A percentile compares a stretch with the other conserved stretches of the same genome.
These are phyloP conservation scores for Cepphus grylle DNA, from an alignment of 2,113 vertebrate genomes.

Conservation along the genomic window DNA sequence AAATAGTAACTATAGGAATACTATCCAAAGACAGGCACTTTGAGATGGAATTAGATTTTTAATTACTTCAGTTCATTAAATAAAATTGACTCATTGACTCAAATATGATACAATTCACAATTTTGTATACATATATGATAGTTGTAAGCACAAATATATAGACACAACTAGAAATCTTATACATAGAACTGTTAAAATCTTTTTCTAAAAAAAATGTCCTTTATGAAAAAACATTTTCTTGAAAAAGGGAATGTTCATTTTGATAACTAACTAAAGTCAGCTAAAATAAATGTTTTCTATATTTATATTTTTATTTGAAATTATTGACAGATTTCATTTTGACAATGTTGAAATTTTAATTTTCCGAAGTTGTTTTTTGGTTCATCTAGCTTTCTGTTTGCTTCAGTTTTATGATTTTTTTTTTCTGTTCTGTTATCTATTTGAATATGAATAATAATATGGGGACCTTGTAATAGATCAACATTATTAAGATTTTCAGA, in stretches of 20 bases:
- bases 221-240: not conserved
- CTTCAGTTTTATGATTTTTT: not conserved
- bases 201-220: not conserved
- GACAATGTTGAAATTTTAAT: not conserved
- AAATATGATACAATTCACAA: not conserved
- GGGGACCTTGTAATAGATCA: not conserved
- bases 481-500: not conserved
- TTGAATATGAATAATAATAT: not conserved
- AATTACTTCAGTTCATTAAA: not conserved
- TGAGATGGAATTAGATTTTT: not conserved
- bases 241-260: not conserved
- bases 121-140: not conserved
- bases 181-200: not conserved
- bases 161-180: not conserved
- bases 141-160: not conserved
- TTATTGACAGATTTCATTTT: not conserved
- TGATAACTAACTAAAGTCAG: not conserved
- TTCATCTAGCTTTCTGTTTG: not conserved
- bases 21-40: not conserved
- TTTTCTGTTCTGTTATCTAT: not conserved
- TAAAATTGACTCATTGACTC: not conserved
- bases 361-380: not conserved
- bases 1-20: not conserved
- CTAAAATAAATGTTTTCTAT: not conserved
- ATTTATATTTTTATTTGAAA: not conserved